A percentile compares a stretch with the other conserved stretches of the same genome.
Evolutionary conservation across 2,797 vertebrate genomes (phyloP).

Genomic region (Arrhamphus sclerolepis): DNA sequence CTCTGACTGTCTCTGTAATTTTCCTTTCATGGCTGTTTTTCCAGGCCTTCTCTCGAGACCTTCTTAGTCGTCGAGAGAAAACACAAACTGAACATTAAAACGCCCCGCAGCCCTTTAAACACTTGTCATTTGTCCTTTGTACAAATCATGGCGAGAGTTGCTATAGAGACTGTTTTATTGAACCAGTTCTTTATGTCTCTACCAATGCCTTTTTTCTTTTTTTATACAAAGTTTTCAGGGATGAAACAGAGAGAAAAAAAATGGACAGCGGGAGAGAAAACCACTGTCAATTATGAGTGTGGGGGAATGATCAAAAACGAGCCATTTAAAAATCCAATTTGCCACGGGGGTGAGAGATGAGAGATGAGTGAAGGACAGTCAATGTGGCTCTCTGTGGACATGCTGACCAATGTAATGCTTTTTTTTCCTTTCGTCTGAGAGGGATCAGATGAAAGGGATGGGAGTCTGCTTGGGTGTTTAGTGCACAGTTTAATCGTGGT

Average conservation of each 20-base stretch:
- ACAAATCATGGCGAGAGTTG: constrained; percentile 69
- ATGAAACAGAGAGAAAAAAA: constrained; percentile 28
- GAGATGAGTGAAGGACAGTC: constrained; percentile 69
- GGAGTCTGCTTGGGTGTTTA: constrained; percentile 37
- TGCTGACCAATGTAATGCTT: constrained; percentile 48
- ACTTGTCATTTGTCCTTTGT: constrained; percentile 78
- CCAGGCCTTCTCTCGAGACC: constrained; percentile 64
- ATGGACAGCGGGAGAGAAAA: constrained; percentile 42
- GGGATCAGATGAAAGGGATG: constrained; percentile 40
- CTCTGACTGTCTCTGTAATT: constrained; percentile 58
- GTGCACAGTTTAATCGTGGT: constrained; percentile 43
- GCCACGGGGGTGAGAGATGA: constrained; percentile 57
- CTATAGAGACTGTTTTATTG: constrained; percentile 63
- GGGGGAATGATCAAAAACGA: constrained; percentile 65
- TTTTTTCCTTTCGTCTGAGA: constrained; percentile 20
- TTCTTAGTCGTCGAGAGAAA: constrained; percentile 61
- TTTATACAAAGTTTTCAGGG: constrained; percentile 64
- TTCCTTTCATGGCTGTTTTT: constrained; percentile 72
- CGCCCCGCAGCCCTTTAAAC: constrained; percentile 74
- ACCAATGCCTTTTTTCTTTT: constrained; percentile 57
- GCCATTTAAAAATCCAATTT: constrained; percentile 74
- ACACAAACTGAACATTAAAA: constrained; percentile 73
- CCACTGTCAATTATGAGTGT: constrained; percentile 61
- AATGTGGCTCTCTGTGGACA: constrained; percentile 55
- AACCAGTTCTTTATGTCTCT: constrained; percentile 8